Evolutionary conservation across 1,140 invertebrate genomes (phyloP), one percentile per base, ranked within the genome.

Genomic region (Drosophila parvula): DNA sequence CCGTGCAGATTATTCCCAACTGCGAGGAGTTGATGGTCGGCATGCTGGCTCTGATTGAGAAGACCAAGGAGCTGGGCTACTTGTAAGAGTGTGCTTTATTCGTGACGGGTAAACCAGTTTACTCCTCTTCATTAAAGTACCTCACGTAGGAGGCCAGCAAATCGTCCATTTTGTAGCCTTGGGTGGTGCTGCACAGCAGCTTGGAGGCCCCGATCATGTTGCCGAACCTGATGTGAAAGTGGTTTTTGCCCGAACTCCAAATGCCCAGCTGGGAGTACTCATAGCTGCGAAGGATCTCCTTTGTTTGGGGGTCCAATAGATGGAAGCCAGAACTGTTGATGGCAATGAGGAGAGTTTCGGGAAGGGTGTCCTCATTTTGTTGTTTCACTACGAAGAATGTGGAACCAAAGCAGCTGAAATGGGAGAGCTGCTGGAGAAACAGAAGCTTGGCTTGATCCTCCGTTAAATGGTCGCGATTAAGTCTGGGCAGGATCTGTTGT

Each of bases 81-180:
- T 62, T 88, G 12, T 73, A 67, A 22, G 7, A 45, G 5, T 4
- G 30, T 11, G 11, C 40, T 61, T 53, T 51, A 34, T 62, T 64
- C 40, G 34, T 16, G 1, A n/a, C 14, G 18, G 47, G 7, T 36
- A 18, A 18, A 27, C 60, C 7, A 12, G 53, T 9, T 62, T 76
- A 62, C 32, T 67, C 18, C n/a, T 38, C 22, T n/a, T 75, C 48
- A 71, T 68, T 80, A 68, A 84, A 90, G 50, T 90, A 68, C 16
- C 63, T 78, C 57, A 94, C 97, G 91, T 99, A 99, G 0, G 97
- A 98, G 2, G 97, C 97, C 78, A 99, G 94, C n/a, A 99, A 94
- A 92, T 99, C 97, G 92, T 99, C 97, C 96, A 99, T 98, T 94
- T 98, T 99, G 93, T 99, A 98, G 34, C 97, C 98, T 84, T 98